Evolutionary conservation across 2,888 invertebrate species (phyloP).

Genomic region (Cataglyphis altisquamis): DNA sequence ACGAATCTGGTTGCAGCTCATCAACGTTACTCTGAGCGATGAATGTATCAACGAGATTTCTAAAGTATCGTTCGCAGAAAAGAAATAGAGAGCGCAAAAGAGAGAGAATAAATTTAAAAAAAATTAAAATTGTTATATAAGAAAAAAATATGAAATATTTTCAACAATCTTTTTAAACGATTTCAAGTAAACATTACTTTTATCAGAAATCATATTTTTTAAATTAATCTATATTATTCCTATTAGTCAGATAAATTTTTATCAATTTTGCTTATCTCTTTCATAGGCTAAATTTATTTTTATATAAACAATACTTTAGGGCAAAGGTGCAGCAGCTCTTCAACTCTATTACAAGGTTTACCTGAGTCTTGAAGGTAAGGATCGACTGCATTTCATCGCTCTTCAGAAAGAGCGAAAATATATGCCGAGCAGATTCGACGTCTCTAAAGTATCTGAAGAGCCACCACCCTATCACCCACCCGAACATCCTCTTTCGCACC

Average conservation of each 20-base stretch:
- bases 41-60: slow-evolving; percentile 87
- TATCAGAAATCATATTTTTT: neutral
- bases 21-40: slow-evolving; percentile 87
- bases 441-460: slow-evolving; percentile 73
- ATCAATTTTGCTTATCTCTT: neutral
- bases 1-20: slow-evolving; percentile 87
- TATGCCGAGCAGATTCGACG: slow-evolving; percentile 78
- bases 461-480: slow-evolving; percentile 51
- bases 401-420: slow-evolving; percentile 84
- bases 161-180: neutral
- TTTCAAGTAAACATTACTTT: neutral
- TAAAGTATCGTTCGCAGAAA: slow-evolving; percentile 25
- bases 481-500: slow-evolving; percentile 85
- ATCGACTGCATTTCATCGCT: slow-evolving; percentile 88
- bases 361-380: slow-evolving; percentile 88
- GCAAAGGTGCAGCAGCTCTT: slow-evolving; percentile 86
- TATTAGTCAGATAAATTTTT: neutral
- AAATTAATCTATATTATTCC: neutral
- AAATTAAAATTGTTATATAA: neutral
- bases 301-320: slow-evolving; percentile 51
- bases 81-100: neutral
- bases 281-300: neutral
- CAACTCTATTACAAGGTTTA: slow-evolving; percentile 89
- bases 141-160: neutral
- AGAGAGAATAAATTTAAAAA: neutral